Conservation (phyloP, 2,113 vertebrate species). For the Herpetotheres cachinnans region DNA sequence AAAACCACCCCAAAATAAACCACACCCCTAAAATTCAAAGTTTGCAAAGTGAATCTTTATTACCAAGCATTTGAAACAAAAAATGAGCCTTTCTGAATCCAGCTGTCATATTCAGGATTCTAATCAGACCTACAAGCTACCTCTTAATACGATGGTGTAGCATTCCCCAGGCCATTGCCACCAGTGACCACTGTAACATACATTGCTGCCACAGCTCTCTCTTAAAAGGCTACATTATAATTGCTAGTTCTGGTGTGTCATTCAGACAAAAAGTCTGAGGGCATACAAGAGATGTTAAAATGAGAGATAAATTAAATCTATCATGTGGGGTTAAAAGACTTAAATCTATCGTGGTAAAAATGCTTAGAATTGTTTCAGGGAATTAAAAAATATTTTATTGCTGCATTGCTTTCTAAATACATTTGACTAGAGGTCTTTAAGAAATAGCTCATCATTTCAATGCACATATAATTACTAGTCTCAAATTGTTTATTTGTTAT, state of each 20-base stretch:
- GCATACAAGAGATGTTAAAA: neutral
- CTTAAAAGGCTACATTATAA: neutral
- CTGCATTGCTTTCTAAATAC: neutral
- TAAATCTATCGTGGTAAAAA: neutral
- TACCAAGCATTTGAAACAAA: neutral
- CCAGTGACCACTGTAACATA: neutral
- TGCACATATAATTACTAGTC: neutral
- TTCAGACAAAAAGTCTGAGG: neutral
- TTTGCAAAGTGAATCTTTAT: constrained; percentile 38
- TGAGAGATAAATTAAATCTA: neutral
- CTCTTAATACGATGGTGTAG: too few species aligned
- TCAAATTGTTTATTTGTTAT: neutral
- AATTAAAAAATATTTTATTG: neutral
- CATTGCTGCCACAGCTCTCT: neutral
- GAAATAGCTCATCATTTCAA: neutral
- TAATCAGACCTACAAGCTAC: neutral
- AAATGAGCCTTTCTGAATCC: neutral
- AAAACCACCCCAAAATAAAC: neutral
- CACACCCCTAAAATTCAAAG: neutral
- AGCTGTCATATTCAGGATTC: neutral
- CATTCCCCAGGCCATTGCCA: neutral
- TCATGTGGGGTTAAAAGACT: neutral
- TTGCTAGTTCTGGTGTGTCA: neutral
- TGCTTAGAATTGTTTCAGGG: neutral
- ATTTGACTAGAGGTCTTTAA: neutral